Evolutionary conservation across 2,797 vertebrate species (phyloP), one percentile per base, ranked within the genome.

Genomic region (Numenius phaeopus): DNA sequence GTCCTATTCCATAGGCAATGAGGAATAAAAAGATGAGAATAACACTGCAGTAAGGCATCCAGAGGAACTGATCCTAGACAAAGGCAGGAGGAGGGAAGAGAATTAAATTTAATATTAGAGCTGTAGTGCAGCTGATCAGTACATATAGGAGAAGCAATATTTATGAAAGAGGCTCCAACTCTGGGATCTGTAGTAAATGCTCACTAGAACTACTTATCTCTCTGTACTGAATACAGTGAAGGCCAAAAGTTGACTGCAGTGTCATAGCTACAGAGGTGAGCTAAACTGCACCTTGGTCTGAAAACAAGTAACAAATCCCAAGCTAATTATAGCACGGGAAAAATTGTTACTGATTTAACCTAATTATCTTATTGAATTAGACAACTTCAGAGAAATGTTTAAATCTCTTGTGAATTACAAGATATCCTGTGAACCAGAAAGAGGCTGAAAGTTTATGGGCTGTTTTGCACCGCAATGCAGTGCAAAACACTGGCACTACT

Each of bases 1-100:
- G 99, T 82, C 99, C 99, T 92, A 99, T 98, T 82, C 99, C 99
- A 84, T 99, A 99, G 97, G 99, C 99, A 97, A 99, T 97, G 83
- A 99, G 99, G 94, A 99, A 99, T 71, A 99, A 98, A 91, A 99
- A 99, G 92, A 99, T 97, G 94, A 99, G 99, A 75, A 79, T 19
- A 97, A 99, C 98, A 88, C 98, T 99, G 92, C 99, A 76, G 95
- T 99, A 99, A 8, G 98, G 95, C 98, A 99, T 98, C 99, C 99
- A 99, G 46, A 82, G 40, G 73, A 96, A 87, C n/a, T 10, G 76
- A 69, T 93, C 79, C 97, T 97, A 58, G n/a, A 49, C 42, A 81
- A 67, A 46, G 54, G 22, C 0, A 0, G 79, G 72, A 39, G 37
- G 42, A 81, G 29, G n/a, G 23, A 79, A 47, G n/a, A 88, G 42